These are phyloP conservation scores for Cataglyphis livida DNA, from an alignment of 2,888 invertebrate species.

Conservation along the genomic window DNA sequence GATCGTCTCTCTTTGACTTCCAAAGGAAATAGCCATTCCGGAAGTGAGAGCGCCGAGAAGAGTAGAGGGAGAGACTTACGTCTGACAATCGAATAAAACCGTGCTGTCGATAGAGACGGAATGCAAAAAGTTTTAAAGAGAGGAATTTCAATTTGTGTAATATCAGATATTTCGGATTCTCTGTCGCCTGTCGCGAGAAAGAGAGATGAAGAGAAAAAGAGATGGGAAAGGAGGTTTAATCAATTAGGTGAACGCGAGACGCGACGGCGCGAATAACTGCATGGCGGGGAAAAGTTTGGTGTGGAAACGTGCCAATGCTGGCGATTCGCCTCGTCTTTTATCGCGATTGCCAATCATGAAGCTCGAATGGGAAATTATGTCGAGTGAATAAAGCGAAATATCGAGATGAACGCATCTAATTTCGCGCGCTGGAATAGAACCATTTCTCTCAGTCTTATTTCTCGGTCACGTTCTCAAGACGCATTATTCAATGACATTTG, in stretches of 20 bases:
- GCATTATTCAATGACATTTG: conserved; percentile 24
- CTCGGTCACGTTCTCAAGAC: conserved; percentile 1
- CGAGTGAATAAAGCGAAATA: conserved; percentile 40
- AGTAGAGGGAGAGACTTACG: conserved; percentile 28
- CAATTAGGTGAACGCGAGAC: conserved; percentile 64
- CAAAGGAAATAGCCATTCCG: conserved; percentile 25
- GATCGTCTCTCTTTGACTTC: conserved; percentile 9
- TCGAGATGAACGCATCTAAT: conserved; percentile 40
- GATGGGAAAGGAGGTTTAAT: conserved; percentile 60
- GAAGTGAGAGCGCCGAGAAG: neutral
- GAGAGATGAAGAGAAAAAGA: neutral
- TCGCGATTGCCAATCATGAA: conserved; percentile 56
- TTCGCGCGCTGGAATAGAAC: neutral
- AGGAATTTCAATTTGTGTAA: conserved; percentile 74
- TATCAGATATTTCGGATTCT: conserved; percentile 73
- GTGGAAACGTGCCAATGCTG: conserved; percentile 65
- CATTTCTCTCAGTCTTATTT: conserved; percentile 26
- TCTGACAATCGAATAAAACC: conserved; percentile 42
- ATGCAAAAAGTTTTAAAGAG: conserved; percentile 65
- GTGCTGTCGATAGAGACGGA: conserved; percentile 19
- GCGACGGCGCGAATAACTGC: conserved; percentile 48
- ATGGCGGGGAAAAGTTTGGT: conserved; percentile 58
- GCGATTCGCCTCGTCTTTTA: conserved; percentile 25
- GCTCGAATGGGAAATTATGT: conserved; percentile 45
- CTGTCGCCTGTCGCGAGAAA: conserved; percentile 45